Percentiles rank a stretch among this genome's conserved stretches.
phyloP scores from a whole-genome alignment of 2,113 vertebrate species.

The Poecile atricapillus region DNA sequence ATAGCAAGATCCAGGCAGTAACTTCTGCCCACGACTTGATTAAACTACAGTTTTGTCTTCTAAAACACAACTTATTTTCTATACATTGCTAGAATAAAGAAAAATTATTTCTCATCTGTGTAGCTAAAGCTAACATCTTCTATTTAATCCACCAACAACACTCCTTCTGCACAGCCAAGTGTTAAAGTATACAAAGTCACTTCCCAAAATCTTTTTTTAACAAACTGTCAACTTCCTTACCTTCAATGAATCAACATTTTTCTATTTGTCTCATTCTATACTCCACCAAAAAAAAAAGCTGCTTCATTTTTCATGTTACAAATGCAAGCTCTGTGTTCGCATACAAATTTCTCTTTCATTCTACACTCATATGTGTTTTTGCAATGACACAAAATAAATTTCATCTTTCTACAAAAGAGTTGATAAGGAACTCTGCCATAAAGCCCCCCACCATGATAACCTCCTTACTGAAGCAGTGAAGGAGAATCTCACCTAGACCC shows the following conservation, averaged over 20 bases:
- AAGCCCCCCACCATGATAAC: not conserved
- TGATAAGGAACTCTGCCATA: not conserved
- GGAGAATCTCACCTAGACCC: not conserved
- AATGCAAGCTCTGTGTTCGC: not conserved
- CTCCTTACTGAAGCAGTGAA: not conserved
- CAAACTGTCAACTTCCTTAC: not conserved
- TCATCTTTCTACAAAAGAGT: not conserved
- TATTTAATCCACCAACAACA: not conserved
- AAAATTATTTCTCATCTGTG: not conserved
- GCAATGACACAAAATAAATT: not conserved
- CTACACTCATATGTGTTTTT: not conserved
- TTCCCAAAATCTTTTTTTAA: not conserved
- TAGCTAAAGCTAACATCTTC: not conserved
- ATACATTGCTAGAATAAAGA: not conserved
- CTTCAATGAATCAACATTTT: not conserved
- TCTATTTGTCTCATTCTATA: not conserved
- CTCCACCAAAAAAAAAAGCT: not conserved
- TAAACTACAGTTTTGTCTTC: not conserved
- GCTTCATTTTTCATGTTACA: not conserved
- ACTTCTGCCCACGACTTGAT: not conserved
- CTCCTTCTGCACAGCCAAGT: not conserved
- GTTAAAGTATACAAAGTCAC: not conserved
- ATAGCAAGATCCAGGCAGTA: not conserved
- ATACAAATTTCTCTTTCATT: not conserved
- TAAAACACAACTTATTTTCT: not conserved